These are phyloP conservation scores for Centropyge bicolor DNA, from an alignment of 2,797 vertebrate genomes.

Conservation along the genomic window DNA sequence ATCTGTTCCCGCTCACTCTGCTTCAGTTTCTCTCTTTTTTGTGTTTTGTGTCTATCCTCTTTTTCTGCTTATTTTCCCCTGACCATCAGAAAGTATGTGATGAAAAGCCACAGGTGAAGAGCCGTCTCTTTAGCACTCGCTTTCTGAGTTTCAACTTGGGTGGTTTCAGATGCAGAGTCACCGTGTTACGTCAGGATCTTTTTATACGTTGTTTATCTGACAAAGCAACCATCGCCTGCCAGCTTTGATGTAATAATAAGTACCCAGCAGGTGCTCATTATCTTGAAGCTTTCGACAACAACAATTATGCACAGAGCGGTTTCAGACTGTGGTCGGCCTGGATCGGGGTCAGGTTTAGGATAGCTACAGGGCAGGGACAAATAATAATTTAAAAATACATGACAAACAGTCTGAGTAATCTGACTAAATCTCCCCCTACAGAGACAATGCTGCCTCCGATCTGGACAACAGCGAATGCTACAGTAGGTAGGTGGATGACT, in stretches of 20 bases:
- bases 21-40: neutral
- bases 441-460: constrained; percentile 73
- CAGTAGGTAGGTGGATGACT: constrained; percentile 72
- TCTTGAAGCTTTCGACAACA: constrained; percentile 55
- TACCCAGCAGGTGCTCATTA: constrained; percentile 69
- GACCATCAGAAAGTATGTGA: neutral
- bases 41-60: neutral
- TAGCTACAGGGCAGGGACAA: constrained; percentile 20
- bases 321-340: constrained; percentile 39
- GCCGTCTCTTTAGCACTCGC: neutral
- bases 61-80: neutral
- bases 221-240: constrained; percentile 30
- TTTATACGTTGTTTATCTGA: constrained; percentile 48
- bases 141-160: constrained; percentile 3
- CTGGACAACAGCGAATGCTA: constrained; percentile 71
- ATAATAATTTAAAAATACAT: constrained; percentile 34
- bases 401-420: neutral
- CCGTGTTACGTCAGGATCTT: constrained; percentile 31
- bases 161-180: constrained; percentile 40
- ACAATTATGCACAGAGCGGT: constrained; percentile 47
- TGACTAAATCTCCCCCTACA: constrained; percentile 36
- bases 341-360: constrained; percentile 19
- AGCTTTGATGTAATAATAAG: constrained; percentile 71
- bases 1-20: neutral
- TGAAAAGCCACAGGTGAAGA: neutral